Conservation (phyloP, 2,888 invertebrate genomes). For the Drosophila anomalata region DNA sequence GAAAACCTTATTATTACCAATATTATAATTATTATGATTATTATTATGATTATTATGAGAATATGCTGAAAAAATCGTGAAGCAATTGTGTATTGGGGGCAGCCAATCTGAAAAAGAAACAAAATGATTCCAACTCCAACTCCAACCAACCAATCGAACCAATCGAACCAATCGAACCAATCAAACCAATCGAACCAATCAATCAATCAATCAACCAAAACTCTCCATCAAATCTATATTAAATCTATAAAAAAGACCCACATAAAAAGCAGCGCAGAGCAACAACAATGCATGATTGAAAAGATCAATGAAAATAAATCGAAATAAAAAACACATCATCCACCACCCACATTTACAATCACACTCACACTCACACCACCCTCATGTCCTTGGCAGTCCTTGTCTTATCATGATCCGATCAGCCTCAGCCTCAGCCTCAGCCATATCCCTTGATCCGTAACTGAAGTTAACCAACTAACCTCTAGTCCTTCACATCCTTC, state of each 20-base stretch:
- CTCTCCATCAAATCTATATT: constrained; percentile 34
- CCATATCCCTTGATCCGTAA: neutral
- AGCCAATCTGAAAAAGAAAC: constrained; percentile 81
- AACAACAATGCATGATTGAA: constrained; percentile 30
- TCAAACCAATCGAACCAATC: constrained; percentile 33
- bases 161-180: constrained; percentile 44
- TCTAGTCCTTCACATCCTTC: neutral
- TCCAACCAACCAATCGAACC: constrained; percentile 46
- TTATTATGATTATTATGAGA: constrained; percentile 60
- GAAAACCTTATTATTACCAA: constrained; percentile 52
- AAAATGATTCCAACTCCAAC: constrained; percentile 36
- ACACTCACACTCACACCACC: neutral
- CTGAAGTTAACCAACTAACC: neutral
- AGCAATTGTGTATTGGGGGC: constrained; percentile 85
- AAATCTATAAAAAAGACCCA: constrained; percentile 1
- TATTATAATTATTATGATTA: constrained; percentile 66
- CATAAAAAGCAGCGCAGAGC: constrained; percentile 13
- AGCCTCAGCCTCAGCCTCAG: too few relatives aligned
- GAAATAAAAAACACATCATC: constrained; percentile 26
- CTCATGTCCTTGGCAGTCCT: neutral
- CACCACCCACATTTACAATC: constrained; percentile 10
- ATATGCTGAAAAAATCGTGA: constrained; percentile 83
- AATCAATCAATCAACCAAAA: constrained; percentile 42
- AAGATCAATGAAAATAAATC: constrained; percentile 32
- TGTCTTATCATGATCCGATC: neutral